These are phyloP conservation scores for Scaptodrosophila latifasciaeformis DNA, from an alignment of 2,888 invertebrate species.

Conservation along the genomic window DNA sequence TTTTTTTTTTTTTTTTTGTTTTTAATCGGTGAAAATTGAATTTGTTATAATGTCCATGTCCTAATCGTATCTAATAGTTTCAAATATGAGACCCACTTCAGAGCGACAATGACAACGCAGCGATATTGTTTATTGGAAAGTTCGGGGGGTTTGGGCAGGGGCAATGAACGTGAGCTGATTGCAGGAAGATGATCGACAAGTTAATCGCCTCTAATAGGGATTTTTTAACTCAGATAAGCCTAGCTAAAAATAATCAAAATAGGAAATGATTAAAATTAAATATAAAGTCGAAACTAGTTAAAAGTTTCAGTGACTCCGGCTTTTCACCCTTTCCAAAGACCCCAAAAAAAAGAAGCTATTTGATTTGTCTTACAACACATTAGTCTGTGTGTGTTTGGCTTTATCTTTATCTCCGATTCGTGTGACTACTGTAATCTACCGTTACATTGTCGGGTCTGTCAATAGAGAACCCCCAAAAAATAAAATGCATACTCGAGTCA, in stretches of 20 bases:
- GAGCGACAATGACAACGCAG: no score
- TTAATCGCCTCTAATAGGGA: conserved; percentile 70
- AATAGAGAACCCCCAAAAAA: no score
- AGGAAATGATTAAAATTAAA: no score
- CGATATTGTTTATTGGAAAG: not conserved
- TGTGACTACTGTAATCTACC: conserved; percentile 29
- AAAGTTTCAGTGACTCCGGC: no score
- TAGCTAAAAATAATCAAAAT: conserved; percentile 18
- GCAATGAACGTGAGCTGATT: conserved; percentile 60
- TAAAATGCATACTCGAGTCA: not conserved
- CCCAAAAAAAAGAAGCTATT: no score
- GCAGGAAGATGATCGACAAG: conserved; percentile 64
- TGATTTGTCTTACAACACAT: no score
- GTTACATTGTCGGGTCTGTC: conserved; percentile 41
- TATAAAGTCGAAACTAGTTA: no score
- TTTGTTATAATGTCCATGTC: conserved; percentile 39
- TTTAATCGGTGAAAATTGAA: conserved; percentile 56
- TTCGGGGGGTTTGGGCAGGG: conserved; percentile 21
- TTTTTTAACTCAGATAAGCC: conserved; percentile 51
- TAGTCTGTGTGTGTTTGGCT: no score
- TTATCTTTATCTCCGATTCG: conserved; percentile 18
- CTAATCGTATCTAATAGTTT: not conserved
- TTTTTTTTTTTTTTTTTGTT: no score
- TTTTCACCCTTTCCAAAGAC: no score
- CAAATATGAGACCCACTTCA: conserved; percentile 7